Evolutionary conservation across 2,797 vertebrate genomes (phyloP), one percentile per base, ranked within the genome.

Genomic region (Crocodylus rhombifer): DNA sequence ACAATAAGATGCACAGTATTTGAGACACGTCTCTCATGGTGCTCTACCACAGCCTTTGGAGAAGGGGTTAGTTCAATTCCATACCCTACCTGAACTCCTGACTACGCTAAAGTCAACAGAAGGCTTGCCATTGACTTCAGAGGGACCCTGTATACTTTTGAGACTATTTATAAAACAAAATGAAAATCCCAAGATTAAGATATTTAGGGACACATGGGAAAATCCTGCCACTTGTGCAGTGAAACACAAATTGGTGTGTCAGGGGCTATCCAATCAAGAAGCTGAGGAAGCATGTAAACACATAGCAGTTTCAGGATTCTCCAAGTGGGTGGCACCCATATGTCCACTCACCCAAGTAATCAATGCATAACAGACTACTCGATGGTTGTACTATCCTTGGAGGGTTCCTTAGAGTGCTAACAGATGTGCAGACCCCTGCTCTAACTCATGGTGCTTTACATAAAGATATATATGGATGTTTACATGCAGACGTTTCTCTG

Each of bases 61-160:
- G 30, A 30, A 12, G 55, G 51, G 23, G 17, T 17, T 10, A 42
- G 73, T 75, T 30, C 42, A 51, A 51, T 51, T 51, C 42, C 42
- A 51, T 51, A 51, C 42, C 42, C 10, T 51, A 10, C 42, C 10
- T 51, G 21, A 86, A 23, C 25, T 87, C 74, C 83, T 77, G 71
- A 25, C 36, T 26, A 28, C 12, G 0, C 20, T 0, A 0, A 80
- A 21, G 7, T 26, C 65, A 18, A 15, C 61, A 9, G 58, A 14
- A 36, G 60, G 23, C 57, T 5, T 61, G 21, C 21, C 21, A 57
- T 25, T 25, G 28, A 30, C 12, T 21, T 33, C 56, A 77, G 16
- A 3, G 58, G 75, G 14, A 21, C 30, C 30, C 65, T 13, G 5
- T 30, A 2, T 69, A 69, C 20, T 36, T 36, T 17, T 20, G n/a